These are phyloP conservation scores for Poecilia picta DNA, from an alignment of 2,797 vertebrate genomes.

Conservation along the genomic window DNA sequence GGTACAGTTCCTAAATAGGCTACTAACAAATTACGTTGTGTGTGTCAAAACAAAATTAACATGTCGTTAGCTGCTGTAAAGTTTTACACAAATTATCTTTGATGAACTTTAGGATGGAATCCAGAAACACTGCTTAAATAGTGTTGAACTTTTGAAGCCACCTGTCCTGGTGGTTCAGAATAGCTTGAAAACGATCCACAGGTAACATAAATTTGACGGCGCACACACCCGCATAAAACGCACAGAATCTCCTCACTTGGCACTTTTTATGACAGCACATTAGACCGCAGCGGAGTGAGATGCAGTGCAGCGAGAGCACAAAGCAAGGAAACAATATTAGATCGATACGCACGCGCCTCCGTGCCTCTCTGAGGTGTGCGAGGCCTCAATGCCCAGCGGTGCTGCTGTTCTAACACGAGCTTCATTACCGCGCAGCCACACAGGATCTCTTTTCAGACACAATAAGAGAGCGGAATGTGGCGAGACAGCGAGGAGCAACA, in stretches of 20 bases:
- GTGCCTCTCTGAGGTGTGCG: slow-evolving; percentile 69
- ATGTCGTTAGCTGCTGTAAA: neutral
- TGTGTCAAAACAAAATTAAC: neutral
- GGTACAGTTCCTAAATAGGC: slow-evolving; percentile 38
- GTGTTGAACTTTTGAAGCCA: neutral
- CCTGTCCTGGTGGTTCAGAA: neutral
- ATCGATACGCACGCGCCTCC: slow-evolving; percentile 74
- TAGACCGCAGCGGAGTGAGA: slow-evolving; percentile 40
- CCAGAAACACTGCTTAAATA: neutral
- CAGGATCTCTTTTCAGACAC: slow-evolving; percentile 65
- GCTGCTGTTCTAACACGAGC: slow-evolving; percentile 62
- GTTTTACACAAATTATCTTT: neutral
- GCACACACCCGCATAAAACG: slow-evolving; percentile 2
- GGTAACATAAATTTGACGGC: neutral
- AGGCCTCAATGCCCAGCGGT: slow-evolving; percentile 64
- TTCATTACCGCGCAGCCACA: slow-evolving; percentile 74
- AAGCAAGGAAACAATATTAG: slow-evolving; percentile 72
- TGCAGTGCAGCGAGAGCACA: slow-evolving; percentile 48
- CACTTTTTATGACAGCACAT: slow-evolving; percentile 44
- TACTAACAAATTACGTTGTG: neutral
- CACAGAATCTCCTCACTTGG: slow-evolving; percentile 34
- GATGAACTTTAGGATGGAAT: neutral
- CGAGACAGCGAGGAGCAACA: slow-evolving; percentile 58
- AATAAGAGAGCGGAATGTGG: slow-evolving; percentile 66
- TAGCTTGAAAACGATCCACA: slow-evolving; percentile 20